Evolutionary conservation across 23 tunicate genomes (phyloP).

Genomic region (Corella eumyota): DNA sequence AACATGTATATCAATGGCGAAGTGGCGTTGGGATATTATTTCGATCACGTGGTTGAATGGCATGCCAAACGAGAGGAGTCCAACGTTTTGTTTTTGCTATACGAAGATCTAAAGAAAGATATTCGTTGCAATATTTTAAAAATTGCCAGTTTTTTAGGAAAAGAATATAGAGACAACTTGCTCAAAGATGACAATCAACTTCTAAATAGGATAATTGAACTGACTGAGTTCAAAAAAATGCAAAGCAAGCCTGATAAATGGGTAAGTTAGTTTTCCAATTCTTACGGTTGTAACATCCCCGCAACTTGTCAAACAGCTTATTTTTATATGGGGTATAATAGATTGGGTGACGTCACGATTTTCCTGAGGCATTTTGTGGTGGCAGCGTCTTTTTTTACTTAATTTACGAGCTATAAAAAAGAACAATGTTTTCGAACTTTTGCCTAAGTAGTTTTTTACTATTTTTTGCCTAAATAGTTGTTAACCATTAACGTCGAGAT

Average conservation of each 20-base stretch:
- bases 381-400: no score
- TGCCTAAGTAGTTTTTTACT: no score
- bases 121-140: constrained; percentile 6
- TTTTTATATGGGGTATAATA: no score
- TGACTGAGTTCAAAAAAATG: constrained; percentile 14
- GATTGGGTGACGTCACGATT: no score
- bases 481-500: no score
- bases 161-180: constrained; percentile 20
- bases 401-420: no score
- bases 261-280: no score
- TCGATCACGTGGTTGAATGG: constrained; percentile 28
- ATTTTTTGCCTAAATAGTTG: no score
- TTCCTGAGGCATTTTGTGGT: no score
- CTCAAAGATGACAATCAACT: constrained; percentile 11
- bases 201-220: constrained; percentile 5
- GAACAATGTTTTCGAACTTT: no score
- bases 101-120: constrained; percentile 34
- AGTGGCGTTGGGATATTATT: constrained; percentile 14
- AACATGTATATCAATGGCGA: constrained; percentile 16
- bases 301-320: no score
- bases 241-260: constrained; percentile 5
- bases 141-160: constrained; percentile 38
- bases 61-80: constrained; percentile 13
- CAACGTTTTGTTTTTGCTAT: constrained; percentile 31
- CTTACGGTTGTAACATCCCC: no score